Base-by-base conservation (phyloP, 2,113 vertebrate genomes). In the Scomber colias region DNA sequence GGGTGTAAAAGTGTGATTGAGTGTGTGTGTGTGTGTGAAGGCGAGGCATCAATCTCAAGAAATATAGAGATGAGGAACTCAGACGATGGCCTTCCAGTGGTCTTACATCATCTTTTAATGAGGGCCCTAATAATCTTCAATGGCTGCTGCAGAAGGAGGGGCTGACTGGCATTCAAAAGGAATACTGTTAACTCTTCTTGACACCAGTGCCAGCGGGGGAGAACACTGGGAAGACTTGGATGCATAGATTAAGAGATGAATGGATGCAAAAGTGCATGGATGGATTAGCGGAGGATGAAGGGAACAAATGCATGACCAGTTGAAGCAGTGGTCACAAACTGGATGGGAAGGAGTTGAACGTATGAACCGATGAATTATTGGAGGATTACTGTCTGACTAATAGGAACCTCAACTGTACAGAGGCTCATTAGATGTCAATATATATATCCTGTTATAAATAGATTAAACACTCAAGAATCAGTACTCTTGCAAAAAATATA, bases 31-130 rank as follows among this genome's bases (percentile, higher is more conserved):
- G 71, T 57, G 35, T 59, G 30, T 62, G 40, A 53, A 73, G 63
- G 68, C 12, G 54, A 31, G 73, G 35, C 27, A 24, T 40, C 9
- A 40, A 2, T 40, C 35, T 40, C 9, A 44, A 50, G 49, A 68
- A 27, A 67, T 27, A 46, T 3, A 75, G 7, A 50, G 59, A 51
- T 24, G 21, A 17, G 19, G 44, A 75, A 61, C 2, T 50, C 59
- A 51, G 53, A 71, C 57, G 31, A 48, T 67, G 56, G 80, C 76
- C 79, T 78, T 82, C 79, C 70, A 81, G 54, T 57, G 63, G 83
- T 88, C 62, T 81, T 80, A 89, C 75, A 83, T 91, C 84, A 84
- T 90, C 73, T 87, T 87, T 90, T 91, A 88, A 91, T 87, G 86
- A 92, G 78, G 77, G 24, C 51, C 56, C 68, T 79, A 81, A 81